A percentile compares a stretch with the other conserved stretches of the same genome.
Evolutionary conservation across 2,888 invertebrate genomes (phyloP).

Genomic region (Erebia ligea): DNA sequence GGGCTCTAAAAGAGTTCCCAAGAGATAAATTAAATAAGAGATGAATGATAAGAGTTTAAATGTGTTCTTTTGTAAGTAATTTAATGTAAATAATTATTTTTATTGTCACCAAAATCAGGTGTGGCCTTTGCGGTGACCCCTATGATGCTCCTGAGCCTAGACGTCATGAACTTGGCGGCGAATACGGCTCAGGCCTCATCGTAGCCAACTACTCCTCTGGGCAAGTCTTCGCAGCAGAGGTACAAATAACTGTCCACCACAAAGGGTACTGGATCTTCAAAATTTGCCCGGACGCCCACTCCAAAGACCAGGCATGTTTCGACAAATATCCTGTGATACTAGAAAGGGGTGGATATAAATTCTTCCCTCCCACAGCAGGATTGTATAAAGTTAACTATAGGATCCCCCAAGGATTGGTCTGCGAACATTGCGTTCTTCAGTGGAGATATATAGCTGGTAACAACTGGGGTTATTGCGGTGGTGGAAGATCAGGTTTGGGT

Average conservation of each 20-base stretch:
- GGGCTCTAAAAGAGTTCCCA: too few relatives aligned
- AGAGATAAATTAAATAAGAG: too few relatives aligned
- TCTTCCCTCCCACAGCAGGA: slow-evolving; percentile 87
- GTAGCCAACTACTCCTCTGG: slow-evolving; percentile 88
- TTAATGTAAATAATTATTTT: too few relatives aligned
- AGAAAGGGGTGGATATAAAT: slow-evolving; percentile 81
- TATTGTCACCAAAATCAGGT: slow-evolving; percentile 60
- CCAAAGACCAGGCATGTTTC: slow-evolving; percentile 88
- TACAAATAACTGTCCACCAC: slow-evolving; percentile 92
- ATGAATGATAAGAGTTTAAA: too few relatives aligned
- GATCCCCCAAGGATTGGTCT: slow-evolving; percentile 85
- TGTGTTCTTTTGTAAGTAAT: too few relatives aligned
- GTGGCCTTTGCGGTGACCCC: slow-evolving; percentile 93
- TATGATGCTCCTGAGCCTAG: slow-evolving; percentile 87
- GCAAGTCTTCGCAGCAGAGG: slow-evolving; percentile 85
- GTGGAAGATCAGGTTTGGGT: slow-evolving; percentile 89
- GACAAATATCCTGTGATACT: slow-evolving; percentile 86
- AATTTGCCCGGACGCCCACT: slow-evolving; percentile 88
- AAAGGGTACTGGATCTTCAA: slow-evolving; percentile 93
- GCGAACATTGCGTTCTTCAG: slow-evolving; percentile 92
- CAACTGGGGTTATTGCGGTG: slow-evolving; percentile 89
- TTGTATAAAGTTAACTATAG: slow-evolving; percentile 86
- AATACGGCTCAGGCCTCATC: slow-evolving; percentile 89
- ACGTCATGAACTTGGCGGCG: slow-evolving; percentile 91
- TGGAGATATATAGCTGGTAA: slow-evolving; percentile 94